These are phyloP conservation scores for Acanthoscelides obtectus DNA, from an alignment of 2,888 invertebrate species.

Conservation along the genomic window DNA sequence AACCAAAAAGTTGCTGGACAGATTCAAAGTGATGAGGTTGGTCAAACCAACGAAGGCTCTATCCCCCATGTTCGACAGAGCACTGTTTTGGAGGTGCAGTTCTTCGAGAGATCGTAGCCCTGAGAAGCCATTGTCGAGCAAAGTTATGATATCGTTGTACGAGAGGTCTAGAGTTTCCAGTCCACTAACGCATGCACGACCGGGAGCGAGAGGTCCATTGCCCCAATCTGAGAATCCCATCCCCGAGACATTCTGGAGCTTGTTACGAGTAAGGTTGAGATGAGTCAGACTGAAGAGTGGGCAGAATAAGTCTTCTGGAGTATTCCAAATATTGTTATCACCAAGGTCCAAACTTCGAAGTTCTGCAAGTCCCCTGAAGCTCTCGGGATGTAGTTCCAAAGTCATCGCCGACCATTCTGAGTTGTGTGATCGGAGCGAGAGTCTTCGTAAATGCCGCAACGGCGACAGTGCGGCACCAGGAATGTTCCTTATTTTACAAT, in stretches of 20 bases:
- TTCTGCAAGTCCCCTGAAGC: constrained; percentile 64
- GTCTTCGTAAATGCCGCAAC: constrained; percentile 60
- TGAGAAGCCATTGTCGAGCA: constrained; percentile 68
- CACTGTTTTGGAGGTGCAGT: constrained; percentile 71
- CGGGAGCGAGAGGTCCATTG: constrained; percentile 57
- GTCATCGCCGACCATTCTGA: constrained; percentile 78
- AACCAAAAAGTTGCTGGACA: constrained; percentile 73
- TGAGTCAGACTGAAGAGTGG: constrained; percentile 63
- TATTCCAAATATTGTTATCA: constrained; percentile 72
- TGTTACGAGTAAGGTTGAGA: constrained; percentile 71
- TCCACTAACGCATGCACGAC: constrained; percentile 62
- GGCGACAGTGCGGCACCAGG: constrained; percentile 66
- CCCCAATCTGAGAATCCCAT: constrained; percentile 73
- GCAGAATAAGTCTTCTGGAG: constrained; percentile 69
- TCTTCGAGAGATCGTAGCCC: constrained; percentile 65
- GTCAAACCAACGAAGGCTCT: constrained; percentile 68
- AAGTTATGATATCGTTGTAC: constrained; percentile 64
- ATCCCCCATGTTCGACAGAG: constrained; percentile 68
- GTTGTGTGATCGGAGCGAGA: constrained; percentile 70
- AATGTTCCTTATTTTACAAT: constrained; percentile 72
- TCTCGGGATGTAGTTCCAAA: constrained; percentile 68
- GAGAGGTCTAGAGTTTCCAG: constrained; percentile 70
- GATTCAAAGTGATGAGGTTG: constrained; percentile 66
- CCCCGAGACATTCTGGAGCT: constrained; percentile 72
- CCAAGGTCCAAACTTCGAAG: constrained; percentile 65